Conservation (phyloP, 2,888 invertebrate species). For the Cheilosia impressa region DNA sequence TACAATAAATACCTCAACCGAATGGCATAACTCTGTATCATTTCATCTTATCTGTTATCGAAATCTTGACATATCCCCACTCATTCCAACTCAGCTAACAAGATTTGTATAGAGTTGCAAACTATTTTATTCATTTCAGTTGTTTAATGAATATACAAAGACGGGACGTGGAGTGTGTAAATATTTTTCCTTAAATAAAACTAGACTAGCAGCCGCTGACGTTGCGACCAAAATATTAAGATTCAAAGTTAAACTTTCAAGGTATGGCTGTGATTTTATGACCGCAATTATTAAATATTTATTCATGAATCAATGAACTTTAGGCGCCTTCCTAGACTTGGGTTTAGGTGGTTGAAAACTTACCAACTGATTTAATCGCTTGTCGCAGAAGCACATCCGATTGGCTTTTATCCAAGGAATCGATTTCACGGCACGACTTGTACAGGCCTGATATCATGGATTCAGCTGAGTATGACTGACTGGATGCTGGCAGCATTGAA, state of each 20-base stretch:
- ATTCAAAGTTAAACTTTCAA: not conserved
- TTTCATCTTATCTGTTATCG: slow-evolving; percentile 28
- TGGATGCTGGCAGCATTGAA: slow-evolving; percentile 81
- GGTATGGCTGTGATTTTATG: not conserved
- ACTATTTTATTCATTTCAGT: too few relatives aligned
- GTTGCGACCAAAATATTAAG: too few relatives aligned
- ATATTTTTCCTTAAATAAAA: not conserved
- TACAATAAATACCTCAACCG: slow-evolving; percentile 21
- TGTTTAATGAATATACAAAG: too few relatives aligned
- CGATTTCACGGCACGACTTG: slow-evolving; percentile 82
- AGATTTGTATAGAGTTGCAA: not conserved
- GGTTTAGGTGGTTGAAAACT: slow-evolving; percentile 73
- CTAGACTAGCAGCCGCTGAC: slow-evolving; percentile 18
- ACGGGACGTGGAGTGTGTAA: too few relatives aligned
- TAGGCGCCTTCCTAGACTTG: not conserved
- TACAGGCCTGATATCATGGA: slow-evolving; percentile 82
- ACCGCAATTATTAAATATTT: not conserved
- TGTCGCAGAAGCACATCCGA: slow-evolving; percentile 81
- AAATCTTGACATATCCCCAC: slow-evolving; percentile 1
- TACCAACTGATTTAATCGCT: slow-evolving; percentile 81
- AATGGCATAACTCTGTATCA: slow-evolving; percentile 24
- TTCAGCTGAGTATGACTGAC: slow-evolving; percentile 80
- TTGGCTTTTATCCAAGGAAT: slow-evolving; percentile 81
- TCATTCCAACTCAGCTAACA: not conserved
- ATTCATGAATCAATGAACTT: not conserved